These are phyloP conservation scores for Aeoliscus strigatus DNA, from an alignment of 2,797 vertebrate species.

Conservation along the genomic window DNA sequence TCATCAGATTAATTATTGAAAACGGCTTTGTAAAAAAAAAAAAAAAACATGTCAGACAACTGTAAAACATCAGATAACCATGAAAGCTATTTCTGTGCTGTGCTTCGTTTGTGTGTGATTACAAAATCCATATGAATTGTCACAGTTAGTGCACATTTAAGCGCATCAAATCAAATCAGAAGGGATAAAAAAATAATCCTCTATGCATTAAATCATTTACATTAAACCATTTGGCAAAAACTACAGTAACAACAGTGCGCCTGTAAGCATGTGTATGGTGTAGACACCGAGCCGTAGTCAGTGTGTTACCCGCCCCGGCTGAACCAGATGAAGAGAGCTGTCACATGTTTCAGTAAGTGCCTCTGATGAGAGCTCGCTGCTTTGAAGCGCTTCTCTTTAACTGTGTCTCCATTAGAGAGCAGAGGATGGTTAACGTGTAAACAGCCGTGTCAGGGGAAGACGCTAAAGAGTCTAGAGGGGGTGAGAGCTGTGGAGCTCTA, in stretches of 20 bases:
- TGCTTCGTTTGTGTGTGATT: slow-evolving; percentile 17
- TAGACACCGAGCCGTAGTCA: slow-evolving; percentile 18
- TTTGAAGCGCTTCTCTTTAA: slow-evolving; percentile 57
- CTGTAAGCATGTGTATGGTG: slow-evolving; percentile 19
- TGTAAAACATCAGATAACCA: slow-evolving; percentile 10
- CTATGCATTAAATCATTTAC: slow-evolving; percentile 33
- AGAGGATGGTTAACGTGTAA: slow-evolving; percentile 57
- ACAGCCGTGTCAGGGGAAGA: slow-evolving; percentile 62
- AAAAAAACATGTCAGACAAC: slow-evolving; percentile 1
- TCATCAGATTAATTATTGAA: slow-evolving; percentile 15
- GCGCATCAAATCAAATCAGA: slow-evolving; percentile 18
- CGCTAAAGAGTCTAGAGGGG: slow-evolving; percentile 55
- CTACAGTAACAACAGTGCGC: slow-evolving; percentile 9
- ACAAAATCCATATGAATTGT: slow-evolving; percentile 17
- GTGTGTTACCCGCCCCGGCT: slow-evolving; percentile 27
- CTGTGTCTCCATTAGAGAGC: slow-evolving; percentile 56
- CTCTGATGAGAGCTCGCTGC: slow-evolving; percentile 38
- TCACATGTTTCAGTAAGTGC: slow-evolving; percentile 59
- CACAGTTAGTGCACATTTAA: slow-evolving; percentile 16
- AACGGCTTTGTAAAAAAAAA: slow-evolving; percentile 2
- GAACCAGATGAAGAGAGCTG: slow-evolving; percentile 40
- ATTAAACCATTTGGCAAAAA: slow-evolving; percentile 31
- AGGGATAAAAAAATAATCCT: slow-evolving; percentile 29
- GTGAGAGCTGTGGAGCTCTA: slow-evolving; percentile 41
- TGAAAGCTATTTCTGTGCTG: slow-evolving; percentile 2